These are phyloP conservation scores for Miichthys miiuy DNA, from an alignment of 2,797 vertebrate species.

Conservation along the genomic window DNA sequence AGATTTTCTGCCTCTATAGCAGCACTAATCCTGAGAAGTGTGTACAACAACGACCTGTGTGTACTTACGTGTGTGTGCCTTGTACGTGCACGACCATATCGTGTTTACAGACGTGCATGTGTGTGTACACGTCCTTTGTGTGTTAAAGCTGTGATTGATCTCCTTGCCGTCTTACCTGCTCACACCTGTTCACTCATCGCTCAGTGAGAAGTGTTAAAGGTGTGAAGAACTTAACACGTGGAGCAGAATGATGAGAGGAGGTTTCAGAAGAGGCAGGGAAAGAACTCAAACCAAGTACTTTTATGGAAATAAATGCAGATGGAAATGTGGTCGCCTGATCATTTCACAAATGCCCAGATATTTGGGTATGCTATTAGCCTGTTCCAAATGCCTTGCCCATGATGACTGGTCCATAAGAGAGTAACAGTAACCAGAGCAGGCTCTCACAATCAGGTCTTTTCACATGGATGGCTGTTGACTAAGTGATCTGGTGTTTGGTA, in stretches of 20 bases:
- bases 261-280: conserved; percentile 22
- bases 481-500: conserved; percentile 42
- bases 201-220: conserved; percentile 12
- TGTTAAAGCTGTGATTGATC: neutral
- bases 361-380: conserved; percentile 63
- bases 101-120: neutral
- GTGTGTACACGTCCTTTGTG: conserved; percentile 2
- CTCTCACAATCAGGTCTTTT: conserved; percentile 49
- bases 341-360: conserved; percentile 69
- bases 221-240: neutral
- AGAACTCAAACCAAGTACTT: conserved; percentile 58
- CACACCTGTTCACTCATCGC: conserved; percentile 9
- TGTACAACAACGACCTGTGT: neutral
- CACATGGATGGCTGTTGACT: conserved; percentile 54
- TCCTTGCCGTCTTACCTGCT: conserved; percentile 16
- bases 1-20: neutral
- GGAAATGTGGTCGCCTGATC: conserved; percentile 67
- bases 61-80: neutral
- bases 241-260: neutral
- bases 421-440: conserved; percentile 52
- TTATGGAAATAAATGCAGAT: conserved; percentile 72
- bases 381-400: conserved; percentile 68
- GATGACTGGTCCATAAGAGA: conserved; percentile 63
- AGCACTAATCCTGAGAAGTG: neutral
- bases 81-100: neutral